These are phyloP conservation scores for Pedionomus torquatus DNA, from an alignment of 2,113 vertebrate species.

Conservation along the genomic window DNA sequence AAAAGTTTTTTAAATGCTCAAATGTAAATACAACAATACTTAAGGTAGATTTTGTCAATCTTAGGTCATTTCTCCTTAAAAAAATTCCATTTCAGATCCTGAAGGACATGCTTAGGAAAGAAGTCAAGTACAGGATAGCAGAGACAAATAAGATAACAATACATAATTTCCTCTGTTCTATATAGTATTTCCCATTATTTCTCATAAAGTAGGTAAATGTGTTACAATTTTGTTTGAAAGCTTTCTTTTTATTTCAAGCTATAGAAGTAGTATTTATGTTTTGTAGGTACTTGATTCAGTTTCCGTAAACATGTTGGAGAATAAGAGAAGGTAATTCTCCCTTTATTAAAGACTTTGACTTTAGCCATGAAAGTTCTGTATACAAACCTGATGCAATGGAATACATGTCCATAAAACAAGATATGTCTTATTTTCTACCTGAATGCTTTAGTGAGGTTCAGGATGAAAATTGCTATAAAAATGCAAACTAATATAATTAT, in stretches of 20 bases:
- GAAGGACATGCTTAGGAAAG: background rate
- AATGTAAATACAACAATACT: background rate
- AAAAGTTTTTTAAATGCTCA: background rate
- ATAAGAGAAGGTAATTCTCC: background rate
- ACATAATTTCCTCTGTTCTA: background rate
- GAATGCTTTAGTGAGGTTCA: background rate
- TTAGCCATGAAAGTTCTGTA: background rate
- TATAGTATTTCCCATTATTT: background rate
- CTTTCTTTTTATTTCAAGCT: background rate
- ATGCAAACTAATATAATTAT: background rate
- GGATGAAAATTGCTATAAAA: background rate
- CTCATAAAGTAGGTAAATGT: background rate
- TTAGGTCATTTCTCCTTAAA: background rate
- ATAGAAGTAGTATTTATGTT: background rate
- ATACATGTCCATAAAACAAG: background rate
- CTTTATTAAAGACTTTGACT: background rate
- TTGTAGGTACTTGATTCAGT: background rate
- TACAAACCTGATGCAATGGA: background rate
- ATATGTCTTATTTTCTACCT: background rate
- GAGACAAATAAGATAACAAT: background rate
- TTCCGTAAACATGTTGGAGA: background rate
- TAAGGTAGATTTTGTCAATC: background rate
- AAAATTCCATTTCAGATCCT: background rate
- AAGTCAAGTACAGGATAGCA: background rate
- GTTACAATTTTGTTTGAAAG: background rate